Base-by-base conservation (phyloP, 2,113 vertebrate species). In the Corythoichthys intestinalis region DNA sequence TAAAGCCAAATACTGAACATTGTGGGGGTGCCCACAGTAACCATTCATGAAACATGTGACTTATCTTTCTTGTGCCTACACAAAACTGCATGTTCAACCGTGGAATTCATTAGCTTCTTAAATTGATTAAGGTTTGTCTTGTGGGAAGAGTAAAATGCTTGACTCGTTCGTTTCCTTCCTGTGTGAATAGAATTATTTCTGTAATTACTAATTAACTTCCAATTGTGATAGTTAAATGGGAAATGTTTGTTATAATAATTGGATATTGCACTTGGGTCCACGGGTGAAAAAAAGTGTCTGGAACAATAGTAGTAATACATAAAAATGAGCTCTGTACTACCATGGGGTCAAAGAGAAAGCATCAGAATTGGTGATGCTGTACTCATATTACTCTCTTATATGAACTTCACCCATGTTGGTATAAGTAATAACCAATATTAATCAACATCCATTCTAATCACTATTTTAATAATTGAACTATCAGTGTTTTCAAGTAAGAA, bases 401-500 rank as follows among this genome's bases (percentile, higher is more conserved):
- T 54, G 9, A 72, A 65, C 65, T 47, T 53, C 39, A 17, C 72
- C 49, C 17, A 47, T 71, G 28, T 65, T 67, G 63, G 66, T 37
- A 54, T 64, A 71, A 59, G 50, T 59, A 28, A 67, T 50, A 49
- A 59, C 65, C 68, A 66, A 74, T 83, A 79, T 64, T 71, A 74
- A 76, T 74, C 60, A 72, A 38, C 66, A 80, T 79, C 79, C 52
- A 66, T 77, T 78, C 50, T 83, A 76, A 83, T 84, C 77, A 75
- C 46, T 71, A 58, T 70, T 54, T 81, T 79, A 81, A 85, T 82
- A 77, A 83, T 78, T 80, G 50, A 85, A 66, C 38, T n/a, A 61
- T 11, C 48, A 63, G 44, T 70, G 48, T 73, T 73, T 82, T 71
- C 58, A 58, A 73, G 63, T 54, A 49, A 47, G 28, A 59, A 53